Conservation (phyloP, 2,797 vertebrate species). For the Cottoperca gobio region DNA sequence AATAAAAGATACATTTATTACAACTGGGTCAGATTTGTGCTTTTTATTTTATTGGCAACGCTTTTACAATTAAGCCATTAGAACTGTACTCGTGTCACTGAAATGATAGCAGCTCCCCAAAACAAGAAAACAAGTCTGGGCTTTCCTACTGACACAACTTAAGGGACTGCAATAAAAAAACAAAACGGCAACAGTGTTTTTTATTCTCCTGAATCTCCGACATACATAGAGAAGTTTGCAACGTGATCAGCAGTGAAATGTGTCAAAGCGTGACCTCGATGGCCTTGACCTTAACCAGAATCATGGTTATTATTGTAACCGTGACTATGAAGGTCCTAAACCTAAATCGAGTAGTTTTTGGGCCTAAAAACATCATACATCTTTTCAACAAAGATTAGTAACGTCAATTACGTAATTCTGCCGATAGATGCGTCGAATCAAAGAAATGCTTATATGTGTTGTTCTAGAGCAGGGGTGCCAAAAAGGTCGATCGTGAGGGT, state of each 20-base stretch:
- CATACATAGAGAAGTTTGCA: not conserved
- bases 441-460: too few relatives aligned
- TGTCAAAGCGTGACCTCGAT: not conserved
- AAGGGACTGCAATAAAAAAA: not conserved
- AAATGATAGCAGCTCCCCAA: conserved; percentile 21
- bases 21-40: not conserved
- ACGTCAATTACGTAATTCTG: too few relatives aligned
- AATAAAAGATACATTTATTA: too few relatives aligned
- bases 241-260: not conserved
- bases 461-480: too few relatives aligned
- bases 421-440: too few relatives aligned
- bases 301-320: not conserved
- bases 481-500: too few relatives aligned
- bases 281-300: not conserved
- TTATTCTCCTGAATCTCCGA: not conserved
- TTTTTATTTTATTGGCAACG: too few relatives aligned
- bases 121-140: not conserved
- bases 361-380: too few relatives aligned
- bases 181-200: not conserved
- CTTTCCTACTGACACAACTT: not conserved
- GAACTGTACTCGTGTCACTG: not conserved
- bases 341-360: too few relatives aligned
- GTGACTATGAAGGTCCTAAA: too few relatives aligned
- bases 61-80: too few relatives aligned
- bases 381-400: too few relatives aligned